Conservation (phyloP, 2,113 vertebrate species). For the Oxyura jamaicensis region DNA sequence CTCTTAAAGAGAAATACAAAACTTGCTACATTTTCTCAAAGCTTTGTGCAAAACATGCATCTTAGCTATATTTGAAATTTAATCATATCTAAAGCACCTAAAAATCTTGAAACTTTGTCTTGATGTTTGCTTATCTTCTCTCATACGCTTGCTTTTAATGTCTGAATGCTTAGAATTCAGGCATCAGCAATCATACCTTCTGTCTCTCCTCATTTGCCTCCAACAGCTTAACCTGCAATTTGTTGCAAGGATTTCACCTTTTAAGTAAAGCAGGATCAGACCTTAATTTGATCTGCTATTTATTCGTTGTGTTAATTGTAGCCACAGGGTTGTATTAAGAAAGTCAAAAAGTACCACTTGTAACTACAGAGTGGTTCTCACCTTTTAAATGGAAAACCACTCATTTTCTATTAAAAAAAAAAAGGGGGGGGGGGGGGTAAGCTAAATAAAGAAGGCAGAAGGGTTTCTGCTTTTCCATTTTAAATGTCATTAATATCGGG, state of each 20-base stretch:
- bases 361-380: constrained; percentile 70
- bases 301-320: constrained; percentile 70
- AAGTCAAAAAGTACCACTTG: constrained; percentile 72
- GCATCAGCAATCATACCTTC: not conserved
- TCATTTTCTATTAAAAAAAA: constrained; percentile 50
- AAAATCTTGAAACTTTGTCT: not conserved
- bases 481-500: constrained; percentile 60
- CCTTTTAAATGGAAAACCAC: constrained; percentile 70
- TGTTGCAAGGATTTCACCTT: constrained; percentile 31
- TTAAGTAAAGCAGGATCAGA: constrained; percentile 54
- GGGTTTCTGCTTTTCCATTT: constrained; percentile 62
- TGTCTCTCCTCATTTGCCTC: constrained; percentile 54
- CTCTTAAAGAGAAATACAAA: not conserved
- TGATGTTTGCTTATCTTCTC: not conserved
- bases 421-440: constrained; percentile 30
- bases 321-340: constrained; percentile 72
- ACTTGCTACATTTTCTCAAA: not conserved
- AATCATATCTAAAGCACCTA: not conserved
- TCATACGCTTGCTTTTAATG: not conserved
- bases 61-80: not conserved
- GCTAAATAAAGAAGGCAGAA: constrained; percentile 62
- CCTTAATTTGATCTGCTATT: constrained; percentile 71
- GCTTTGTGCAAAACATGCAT: not conserved
- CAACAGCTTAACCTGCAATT: constrained; percentile 44
- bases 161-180: constrained; percentile 43